phyloP scores from a whole-genome alignment of 2,113 vertebrate genomes.

The Haplotaxodon microlepis region DNA sequence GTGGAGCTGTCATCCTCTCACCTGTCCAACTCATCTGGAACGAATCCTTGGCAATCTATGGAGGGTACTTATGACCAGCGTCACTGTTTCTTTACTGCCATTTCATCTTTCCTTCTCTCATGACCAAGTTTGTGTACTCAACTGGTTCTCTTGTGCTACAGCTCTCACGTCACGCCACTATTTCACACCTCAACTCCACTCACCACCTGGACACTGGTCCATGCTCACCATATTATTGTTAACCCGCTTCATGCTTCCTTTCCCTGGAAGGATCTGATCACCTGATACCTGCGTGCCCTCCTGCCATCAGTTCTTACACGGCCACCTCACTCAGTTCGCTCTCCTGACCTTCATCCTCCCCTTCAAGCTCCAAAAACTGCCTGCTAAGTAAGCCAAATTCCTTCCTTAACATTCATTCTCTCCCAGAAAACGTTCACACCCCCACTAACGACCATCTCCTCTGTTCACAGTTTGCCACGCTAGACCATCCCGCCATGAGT shows the following conservation, averaged over 20 bases:
- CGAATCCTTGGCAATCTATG: not conserved
- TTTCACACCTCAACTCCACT: not conserved
- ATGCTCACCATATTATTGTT: not conserved
- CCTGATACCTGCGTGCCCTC: not conserved
- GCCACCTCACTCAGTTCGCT: not conserved
- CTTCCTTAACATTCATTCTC: not conserved
- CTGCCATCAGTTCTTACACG: not conserved
- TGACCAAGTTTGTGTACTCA: not conserved
- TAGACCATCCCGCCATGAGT: not conserved
- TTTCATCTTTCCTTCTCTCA: not conserved
- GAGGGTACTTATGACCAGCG: not conserved
- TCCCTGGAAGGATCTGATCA: not conserved
- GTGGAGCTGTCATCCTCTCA: not conserved
- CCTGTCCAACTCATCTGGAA: not conserved
- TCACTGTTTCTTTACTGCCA: not conserved
- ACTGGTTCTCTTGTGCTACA: not conserved
- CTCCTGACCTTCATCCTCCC: not conserved
- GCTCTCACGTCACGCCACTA: not conserved
- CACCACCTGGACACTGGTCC: not conserved
- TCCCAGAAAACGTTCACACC: not conserved
- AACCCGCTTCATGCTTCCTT: not conserved
- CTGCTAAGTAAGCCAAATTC: not conserved
- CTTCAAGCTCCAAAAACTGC: not conserved
- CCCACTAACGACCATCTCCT: not conserved
- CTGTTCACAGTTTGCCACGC: not conserved